Evolutionary conservation across 2,113 vertebrate species (phyloP), one percentile per base, ranked within the genome.

Genomic region (Thunnus maccoyii): DNA sequence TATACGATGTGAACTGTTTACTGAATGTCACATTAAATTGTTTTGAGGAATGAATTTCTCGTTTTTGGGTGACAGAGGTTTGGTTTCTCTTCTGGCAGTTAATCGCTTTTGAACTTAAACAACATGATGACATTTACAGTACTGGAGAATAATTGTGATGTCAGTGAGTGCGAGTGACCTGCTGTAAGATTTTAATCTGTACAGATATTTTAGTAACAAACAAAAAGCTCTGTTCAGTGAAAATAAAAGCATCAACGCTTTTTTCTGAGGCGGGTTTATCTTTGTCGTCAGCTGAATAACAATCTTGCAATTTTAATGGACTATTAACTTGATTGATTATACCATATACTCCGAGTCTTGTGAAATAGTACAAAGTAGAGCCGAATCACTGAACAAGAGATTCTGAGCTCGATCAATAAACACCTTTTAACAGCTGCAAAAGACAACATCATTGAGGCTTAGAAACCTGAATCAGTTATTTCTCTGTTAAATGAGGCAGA

Each of bases 161-260:
- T 36, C 46, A 2, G 12, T 15, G 56, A 3, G 57, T 22, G 30
- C 22, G 51, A 65, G 11, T 56, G 58, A 64, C 25, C 36, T n/a
- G 30, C 70, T 61, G 62, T 61, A 7, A 52, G 30, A 52, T 32
- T 41, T 54, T 8, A 32, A 65, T 61, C 52, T 78, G 61, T 44
- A 60, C 56, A 73, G 50, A 56, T 73, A 73, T 84, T 84, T 79
- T 69, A 79, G 71, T 75, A 56, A 69, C 46, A 69, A 70, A 61
- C 48, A 80, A 22, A 15, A 0, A 2, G 61, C 4, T 76, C 55
- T 82, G 70, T 72, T 79, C 5, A 1, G 44, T 83, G 65, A 46
- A 74, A 51, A 71, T 70, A 71, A 86, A 79, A 62, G 3, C 2
- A 62, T 65, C 52, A 7, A 44, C 66, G 36, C 15, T 30, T 67